These are phyloP conservation scores for Steinernema khuongi DNA, from an alignment of 1,140 invertebrate species.

Conservation along the genomic window DNA sequence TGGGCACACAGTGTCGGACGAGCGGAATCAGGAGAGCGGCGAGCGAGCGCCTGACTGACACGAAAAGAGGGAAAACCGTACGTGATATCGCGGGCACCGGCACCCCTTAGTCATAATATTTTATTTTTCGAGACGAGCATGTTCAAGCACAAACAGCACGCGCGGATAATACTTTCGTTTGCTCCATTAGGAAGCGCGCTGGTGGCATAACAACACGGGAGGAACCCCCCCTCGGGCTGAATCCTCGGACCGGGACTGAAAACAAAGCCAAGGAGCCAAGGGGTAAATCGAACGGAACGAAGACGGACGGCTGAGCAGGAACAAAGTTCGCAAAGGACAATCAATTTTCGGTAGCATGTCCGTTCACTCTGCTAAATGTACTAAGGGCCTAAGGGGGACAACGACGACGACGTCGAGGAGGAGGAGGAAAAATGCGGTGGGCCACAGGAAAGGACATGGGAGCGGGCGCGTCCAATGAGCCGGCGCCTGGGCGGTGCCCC, in stretches of 20 bases:
- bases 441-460: background rate
- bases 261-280: background rate
- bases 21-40: background rate
- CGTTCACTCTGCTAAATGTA: background rate
- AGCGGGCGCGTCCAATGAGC: background rate
- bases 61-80: slow-evolving; percentile 1
- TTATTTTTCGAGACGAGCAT: background rate
- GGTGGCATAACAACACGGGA: background rate
- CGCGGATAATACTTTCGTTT: background rate
- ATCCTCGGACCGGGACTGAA: background rate
- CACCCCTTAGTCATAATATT: background rate
- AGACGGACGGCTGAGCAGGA: background rate
- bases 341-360: slow-evolving; percentile 4
- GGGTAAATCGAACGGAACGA: background rate
- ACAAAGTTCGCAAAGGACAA: background rate
- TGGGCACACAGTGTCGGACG: background rate
- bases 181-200: slow-evolving; percentile 8
- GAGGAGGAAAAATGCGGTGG: background rate
- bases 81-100: background rate
- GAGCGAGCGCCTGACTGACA: background rate
- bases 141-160: background rate
- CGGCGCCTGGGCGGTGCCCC: background rate
- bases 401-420: too few species aligned
- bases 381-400: background rate
- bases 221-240: background rate